Evolutionary conservation across 2,113 vertebrate species (phyloP).

Genomic region (Tragulus kanchil): DNA sequence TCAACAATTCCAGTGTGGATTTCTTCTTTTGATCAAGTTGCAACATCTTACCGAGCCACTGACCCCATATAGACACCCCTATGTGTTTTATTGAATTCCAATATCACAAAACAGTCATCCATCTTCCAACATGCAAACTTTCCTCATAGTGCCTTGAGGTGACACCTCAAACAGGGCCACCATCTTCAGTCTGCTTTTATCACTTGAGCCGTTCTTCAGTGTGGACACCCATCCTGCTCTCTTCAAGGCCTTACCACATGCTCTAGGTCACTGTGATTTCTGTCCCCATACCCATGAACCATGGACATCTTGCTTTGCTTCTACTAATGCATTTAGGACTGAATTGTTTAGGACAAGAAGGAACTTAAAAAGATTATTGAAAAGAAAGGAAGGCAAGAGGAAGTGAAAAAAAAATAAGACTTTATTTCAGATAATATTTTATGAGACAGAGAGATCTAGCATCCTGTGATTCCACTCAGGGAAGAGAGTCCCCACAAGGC

Average conservation of each 20-base stretch:
- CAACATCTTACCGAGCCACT: neutral
- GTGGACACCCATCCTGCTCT: rapidly evolving
- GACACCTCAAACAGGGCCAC: neutral
- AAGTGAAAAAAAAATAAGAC: neutral
- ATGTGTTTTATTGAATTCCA: neutral
- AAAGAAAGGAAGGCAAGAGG: neutral
- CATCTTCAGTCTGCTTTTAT: neutral
- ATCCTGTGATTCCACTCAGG: neutral
- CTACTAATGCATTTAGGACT: neutral
- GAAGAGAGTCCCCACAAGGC: neutral
- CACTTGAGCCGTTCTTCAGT: neutral
- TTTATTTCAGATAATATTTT: neutral
- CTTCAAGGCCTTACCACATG: neutral
- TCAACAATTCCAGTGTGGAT: neutral
- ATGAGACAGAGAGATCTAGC: neutral
- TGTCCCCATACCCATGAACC: neutral
- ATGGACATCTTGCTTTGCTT: neutral
- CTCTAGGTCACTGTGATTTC: neutral
- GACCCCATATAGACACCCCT: neutral
- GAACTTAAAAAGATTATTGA: neutral
- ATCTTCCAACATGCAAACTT: neutral
- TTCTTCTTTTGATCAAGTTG: neutral
- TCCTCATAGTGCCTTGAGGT: neutral
- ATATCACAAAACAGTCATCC: neutral
- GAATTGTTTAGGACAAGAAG: neutral